Percentiles rank a stretch among this genome's conserved stretches.
These are phyloP conservation scores for Capricornis sumatraensis DNA, from an alignment of 2,113 vertebrate genomes.

Conservation along the genomic window DNA sequence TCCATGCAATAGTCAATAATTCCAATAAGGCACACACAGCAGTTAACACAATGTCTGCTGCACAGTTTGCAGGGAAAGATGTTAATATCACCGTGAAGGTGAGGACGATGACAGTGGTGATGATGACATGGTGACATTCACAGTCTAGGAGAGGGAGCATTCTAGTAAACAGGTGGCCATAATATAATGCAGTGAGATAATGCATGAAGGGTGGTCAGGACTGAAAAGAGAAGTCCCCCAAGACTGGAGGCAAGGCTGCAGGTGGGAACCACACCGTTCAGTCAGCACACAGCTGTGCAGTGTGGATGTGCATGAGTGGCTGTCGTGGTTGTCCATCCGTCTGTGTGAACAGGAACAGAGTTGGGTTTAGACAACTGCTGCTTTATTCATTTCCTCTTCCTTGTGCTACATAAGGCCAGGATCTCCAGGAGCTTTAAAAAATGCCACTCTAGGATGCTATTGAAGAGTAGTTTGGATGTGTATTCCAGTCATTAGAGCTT, in stretches of 20 bases:
- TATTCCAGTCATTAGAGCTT: neutral
- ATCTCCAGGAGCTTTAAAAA: neutral
- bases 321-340: neutral
- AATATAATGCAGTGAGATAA: neutral
- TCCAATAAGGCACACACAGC: neutral
- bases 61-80: neutral
- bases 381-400: neutral
- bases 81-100: neutral
- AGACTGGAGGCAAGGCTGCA: fast-evolving
- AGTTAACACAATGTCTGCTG: too few relatives aligned
- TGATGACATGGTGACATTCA: neutral
- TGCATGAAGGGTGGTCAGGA: too few relatives aligned
- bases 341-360: neutral
- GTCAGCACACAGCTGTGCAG: fast-evolving
- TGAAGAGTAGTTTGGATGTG: neutral
- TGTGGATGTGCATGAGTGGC: neutral
- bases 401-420: neutral
- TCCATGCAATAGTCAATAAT: neutral
- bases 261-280: neutral
- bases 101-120: neutral
- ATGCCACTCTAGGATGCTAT: neutral
- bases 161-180: neutral
- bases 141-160: neutral
- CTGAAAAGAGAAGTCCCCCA: neutral
- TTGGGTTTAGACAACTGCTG: neutral